phyloP scores from a whole-genome alignment of 2,888 invertebrate genomes.

The Tupiocoris notatus region DNA sequence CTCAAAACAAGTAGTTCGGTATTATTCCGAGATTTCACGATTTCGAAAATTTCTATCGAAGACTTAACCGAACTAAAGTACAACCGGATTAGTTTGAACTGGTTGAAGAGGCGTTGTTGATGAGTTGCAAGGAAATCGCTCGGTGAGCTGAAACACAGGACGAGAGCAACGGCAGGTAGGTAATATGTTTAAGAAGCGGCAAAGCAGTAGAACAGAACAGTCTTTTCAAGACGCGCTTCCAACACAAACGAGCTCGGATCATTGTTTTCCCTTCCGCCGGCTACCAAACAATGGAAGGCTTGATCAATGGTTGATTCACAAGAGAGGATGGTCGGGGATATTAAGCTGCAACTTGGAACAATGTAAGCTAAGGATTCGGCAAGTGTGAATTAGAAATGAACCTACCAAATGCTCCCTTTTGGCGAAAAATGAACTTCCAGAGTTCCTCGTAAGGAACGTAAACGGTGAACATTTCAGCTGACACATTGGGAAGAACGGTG shows the following conservation, averaged over 20 bases:
- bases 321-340: not conserved
- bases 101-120: too few relatives aligned
- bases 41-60: too few relatives aligned
- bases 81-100: too few relatives aligned
- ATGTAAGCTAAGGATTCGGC: not conserved
- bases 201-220: not conserved
- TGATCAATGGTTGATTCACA: not conserved
- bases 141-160: not conserved
- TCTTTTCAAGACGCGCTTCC: not conserved
- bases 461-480: not conserved
- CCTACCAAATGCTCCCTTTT: not conserved
- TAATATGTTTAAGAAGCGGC: not conserved
- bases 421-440: not conserved
- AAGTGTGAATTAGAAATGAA: not conserved
- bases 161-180: not conserved
- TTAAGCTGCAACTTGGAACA: not conserved
- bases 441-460: not conserved
- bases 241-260: not conserved
- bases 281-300: not conserved
- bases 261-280: not conserved
- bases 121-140: not conserved
- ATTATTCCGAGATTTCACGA: too few relatives aligned
- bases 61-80: too few relatives aligned
- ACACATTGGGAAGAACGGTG: too few relatives aligned
- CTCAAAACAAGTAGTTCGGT: too few relatives aligned